Conservation (phyloP, 2,797 vertebrate species). For the Spinibarbus caldwelli region DNA sequence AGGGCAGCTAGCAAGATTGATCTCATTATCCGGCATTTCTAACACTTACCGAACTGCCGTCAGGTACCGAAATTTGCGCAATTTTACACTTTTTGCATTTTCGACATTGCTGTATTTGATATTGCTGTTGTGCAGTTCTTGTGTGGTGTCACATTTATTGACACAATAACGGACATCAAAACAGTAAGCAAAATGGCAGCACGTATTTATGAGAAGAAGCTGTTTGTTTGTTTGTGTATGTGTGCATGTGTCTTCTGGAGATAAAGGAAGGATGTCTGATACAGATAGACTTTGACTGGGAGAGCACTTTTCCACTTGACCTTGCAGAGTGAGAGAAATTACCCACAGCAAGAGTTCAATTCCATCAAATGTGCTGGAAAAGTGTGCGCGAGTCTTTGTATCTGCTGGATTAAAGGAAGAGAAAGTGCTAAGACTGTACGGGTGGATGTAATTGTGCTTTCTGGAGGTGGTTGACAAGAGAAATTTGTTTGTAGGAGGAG, state of each 20-base stretch:
- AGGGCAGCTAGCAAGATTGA: no score
- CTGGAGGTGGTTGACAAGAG: conserved; percentile 32
- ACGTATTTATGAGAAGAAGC: conserved; percentile 9
- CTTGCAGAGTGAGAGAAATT: conserved; percentile 78
- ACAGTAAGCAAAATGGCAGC: background rate
- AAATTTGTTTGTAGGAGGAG: conserved; percentile 21
- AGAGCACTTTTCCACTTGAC: conserved; percentile 75
- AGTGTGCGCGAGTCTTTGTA: conserved; percentile 31
- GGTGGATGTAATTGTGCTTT: conserved; percentile 37
- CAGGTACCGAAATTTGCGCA: no score
- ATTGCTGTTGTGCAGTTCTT: background rate
- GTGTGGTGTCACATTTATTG: background rate
- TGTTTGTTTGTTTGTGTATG: conserved; percentile 37
- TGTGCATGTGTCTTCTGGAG: conserved; percentile 1
- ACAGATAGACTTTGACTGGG: conserved; percentile 77
- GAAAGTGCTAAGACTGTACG: background rate
- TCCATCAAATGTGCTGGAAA: conserved; percentile 57
- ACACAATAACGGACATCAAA: background rate
- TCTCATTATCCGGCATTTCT: no score
- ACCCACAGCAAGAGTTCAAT: conserved; percentile 74
- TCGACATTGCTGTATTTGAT: background rate
- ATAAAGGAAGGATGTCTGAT: conserved; percentile 60
- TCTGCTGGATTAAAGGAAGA: conserved; percentile 16
- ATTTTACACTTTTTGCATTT: background rate
- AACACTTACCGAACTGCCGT: no score